Evolutionary conservation across 2,113 vertebrate genomes (phyloP), one percentile per base, ranked within the genome.

Genomic region (Apaloderma vittatum): DNA sequence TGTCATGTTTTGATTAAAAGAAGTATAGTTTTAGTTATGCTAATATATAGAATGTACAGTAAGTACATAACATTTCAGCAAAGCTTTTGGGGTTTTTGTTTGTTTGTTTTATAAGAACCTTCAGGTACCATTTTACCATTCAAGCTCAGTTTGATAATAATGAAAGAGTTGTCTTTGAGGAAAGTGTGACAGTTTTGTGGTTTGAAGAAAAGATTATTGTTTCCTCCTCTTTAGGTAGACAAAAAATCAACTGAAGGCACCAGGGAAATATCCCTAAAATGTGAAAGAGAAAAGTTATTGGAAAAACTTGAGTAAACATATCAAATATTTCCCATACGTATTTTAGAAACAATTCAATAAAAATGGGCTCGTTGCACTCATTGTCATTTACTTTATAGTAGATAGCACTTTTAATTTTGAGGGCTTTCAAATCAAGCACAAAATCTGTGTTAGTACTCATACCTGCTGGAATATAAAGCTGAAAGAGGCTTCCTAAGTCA

Each of bases 1-100:
- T 95, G 91, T 92, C 71, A n/a, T 82, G 67, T 93, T 97, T 96
- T 96, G 80, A 96, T 97, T 73, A 90, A 97, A 97, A 94, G 65
- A 67, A 97, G 81, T 92, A 94, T 65, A 21, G 17, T 77, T 96
- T 89, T 95, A 46, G 91, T 90, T 96, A 57, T 72, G 48, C 27
- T 74, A 55, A 84, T 67, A 72, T 75, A 68, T 48, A 46, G 16
- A 46, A 18, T 37, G 37, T 54, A 57, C 5, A 61, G 23, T 27
- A 70, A 43, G 81, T 58, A 55, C 14, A 68, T 85, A 93, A 95
- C 84, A 58, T 89, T 93, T 91, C 77, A 94, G 20, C 29, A 85
- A 97, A 93, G 23, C 8, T 70, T 80, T 36, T 70, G 74, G 40
- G 51, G 9, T 57, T 15, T 52, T 51, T 4, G 12, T 36, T 70